Conservation (phyloP, 2,888 invertebrate genomes). For the Lutraria lutraria region DNA sequence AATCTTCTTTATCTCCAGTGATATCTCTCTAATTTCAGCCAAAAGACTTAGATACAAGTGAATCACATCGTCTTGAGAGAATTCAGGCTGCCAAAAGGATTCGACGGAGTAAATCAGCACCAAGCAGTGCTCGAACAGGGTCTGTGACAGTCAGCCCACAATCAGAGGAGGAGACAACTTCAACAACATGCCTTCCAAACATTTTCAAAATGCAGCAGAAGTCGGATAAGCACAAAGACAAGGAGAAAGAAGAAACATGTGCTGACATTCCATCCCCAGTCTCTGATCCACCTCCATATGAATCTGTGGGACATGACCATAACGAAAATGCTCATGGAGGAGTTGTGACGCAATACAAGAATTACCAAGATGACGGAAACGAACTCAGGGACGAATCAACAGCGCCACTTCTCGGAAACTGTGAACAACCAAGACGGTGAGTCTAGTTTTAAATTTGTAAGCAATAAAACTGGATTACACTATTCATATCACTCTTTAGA, state of each 20-base stretch:
- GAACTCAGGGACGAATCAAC: conserved; percentile 76
- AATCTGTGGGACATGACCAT: conserved; percentile 68
- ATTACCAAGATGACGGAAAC: conserved; percentile 71
- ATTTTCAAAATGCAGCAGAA: conserved; percentile 81
- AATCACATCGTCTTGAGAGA: conserved; percentile 80
- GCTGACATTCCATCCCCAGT: conserved; percentile 79
- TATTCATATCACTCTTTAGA: neutral
- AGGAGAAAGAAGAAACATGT: conserved; percentile 73
- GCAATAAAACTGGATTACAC: neutral
- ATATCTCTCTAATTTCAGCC: conserved; percentile 71
- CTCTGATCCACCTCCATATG: conserved; percentile 78
- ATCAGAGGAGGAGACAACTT: conserved; percentile 68
- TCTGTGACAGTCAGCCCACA: conserved; percentile 66
- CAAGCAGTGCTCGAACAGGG: conserved; percentile 77
- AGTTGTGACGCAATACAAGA: conserved; percentile 56
- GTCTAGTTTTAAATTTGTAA: conserved; percentile 22
- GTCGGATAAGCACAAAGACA: conserved; percentile 75
- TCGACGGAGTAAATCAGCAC: conserved; percentile 79
- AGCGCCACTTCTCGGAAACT: conserved; percentile 71
- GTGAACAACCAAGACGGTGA: conserved; percentile 64
- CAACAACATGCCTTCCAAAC: conserved; percentile 82
- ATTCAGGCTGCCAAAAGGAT: conserved; percentile 82
- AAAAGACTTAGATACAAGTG: conserved; percentile 82
- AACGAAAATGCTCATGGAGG: conserved; percentile 66
- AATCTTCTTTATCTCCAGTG: neutral